These are phyloP conservation scores for Bos taurus DNA, from an alignment of 2,113 vertebrate genomes.

Conservation along the genomic window ARS-UCD2.0 NC_037340.1:63971001-63971500, in stretches of 20 bases:
- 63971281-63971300: not conserved
- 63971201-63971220: not conserved
- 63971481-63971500: not conserved
- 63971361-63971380: not conserved
- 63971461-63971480: not conserved
- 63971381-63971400: not conserved
- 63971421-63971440: not conserved
- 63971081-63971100: not conserved
- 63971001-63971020: no score
- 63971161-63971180: not conserved
- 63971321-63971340: not conserved
- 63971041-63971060: no score
- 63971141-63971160: not conserved
- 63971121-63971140: not conserved
- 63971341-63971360: not conserved
- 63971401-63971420: not conserved
- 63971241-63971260: not conserved
- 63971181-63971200: not conserved
- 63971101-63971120: not conserved
- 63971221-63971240: not conserved
- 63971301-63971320: not conserved
- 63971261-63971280: not conserved
- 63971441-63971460: not conserved
- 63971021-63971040: no score
- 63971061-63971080: no score